A percentile compares a stretch with the other conserved stretches of the same genome.
phyloP scores from a whole-genome alignment of 2,113 vertebrate genomes.

The Equus quagga region DNA sequence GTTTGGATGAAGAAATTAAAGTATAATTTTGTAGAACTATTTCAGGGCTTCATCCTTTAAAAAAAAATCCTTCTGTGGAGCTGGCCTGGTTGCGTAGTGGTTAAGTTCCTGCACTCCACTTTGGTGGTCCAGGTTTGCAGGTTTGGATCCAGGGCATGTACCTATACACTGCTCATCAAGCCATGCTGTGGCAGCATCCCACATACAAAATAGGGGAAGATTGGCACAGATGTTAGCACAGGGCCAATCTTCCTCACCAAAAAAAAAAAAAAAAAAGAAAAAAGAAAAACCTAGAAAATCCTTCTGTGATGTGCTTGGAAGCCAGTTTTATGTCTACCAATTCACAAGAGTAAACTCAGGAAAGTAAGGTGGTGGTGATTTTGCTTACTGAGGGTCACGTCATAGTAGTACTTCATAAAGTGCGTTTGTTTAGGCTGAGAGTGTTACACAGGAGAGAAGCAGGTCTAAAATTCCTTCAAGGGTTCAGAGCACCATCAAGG shows the following conservation, averaged over 20 bases:
- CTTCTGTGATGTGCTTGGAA: neutral
- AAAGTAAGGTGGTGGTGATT: neutral
- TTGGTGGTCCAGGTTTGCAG: no score
- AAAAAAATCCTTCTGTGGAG: neutral
- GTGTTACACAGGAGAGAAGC: neutral
- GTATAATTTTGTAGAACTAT: neutral
- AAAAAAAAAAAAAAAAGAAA: no score
- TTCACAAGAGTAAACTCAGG: neutral
- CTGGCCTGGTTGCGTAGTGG: no score
- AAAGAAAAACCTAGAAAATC: no score
- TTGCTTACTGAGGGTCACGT: neutral
- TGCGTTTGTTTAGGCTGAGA: neutral
- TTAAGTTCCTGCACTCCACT: no score
- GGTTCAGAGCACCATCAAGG: neutral
- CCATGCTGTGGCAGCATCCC: no score
- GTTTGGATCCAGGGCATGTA: no score
- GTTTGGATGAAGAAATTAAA: slow-evolving; percentile 7
- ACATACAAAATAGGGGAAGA: no score
- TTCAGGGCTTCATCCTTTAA: slow-evolving; percentile 33
- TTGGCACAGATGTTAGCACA: no score
- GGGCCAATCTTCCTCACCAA: no score
- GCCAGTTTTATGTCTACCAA: neutral
- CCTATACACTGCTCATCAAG: no score
- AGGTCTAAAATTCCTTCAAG: neutral
- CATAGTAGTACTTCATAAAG: neutral